phyloP scores from a whole-genome alignment of 2,113 vertebrate species.

The Marmota flaviventris region DNA sequence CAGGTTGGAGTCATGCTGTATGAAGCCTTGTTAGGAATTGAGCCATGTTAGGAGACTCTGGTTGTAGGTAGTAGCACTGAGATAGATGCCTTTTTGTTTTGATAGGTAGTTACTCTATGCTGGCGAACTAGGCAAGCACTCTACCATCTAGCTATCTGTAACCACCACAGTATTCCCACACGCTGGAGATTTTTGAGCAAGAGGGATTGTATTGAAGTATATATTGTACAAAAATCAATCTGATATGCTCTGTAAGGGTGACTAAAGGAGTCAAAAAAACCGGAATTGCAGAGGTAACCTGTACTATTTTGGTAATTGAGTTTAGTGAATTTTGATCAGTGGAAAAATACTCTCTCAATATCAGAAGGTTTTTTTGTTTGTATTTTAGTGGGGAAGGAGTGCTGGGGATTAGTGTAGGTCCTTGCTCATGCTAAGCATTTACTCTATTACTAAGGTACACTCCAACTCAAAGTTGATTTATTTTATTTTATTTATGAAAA shows the following conservation, averaged over 20 bases:
- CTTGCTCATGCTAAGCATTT: neutral
- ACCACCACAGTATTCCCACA: neutral
- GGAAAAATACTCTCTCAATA: neutral
- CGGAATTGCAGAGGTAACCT: neutral
- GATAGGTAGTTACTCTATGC: neutral
- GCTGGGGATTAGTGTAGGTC: neutral
- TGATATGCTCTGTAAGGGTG: neutral
- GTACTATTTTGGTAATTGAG: neutral
- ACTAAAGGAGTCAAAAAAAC: slow-evolving; percentile 2
- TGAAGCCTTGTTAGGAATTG: slow-evolving; percentile 3
- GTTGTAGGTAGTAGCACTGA: neutral
- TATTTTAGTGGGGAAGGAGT: neutral
- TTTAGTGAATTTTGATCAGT: neutral
- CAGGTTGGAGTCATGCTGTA: neutral
- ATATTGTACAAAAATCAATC: neutral
- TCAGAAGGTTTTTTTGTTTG: neutral
- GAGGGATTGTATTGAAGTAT: neutral
- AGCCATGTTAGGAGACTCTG: neutral
- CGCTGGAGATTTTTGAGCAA: neutral
- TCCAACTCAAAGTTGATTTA: neutral
- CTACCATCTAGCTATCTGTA: neutral
- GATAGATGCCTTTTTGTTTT: neutral
- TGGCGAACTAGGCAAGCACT: neutral
- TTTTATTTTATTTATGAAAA: neutral
- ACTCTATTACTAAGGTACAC: neutral